Evolutionary conservation across 2,113 vertebrate genomes (phyloP), one percentile per base, ranked within the genome.

Genomic region (Trogon melanurus): DNA sequence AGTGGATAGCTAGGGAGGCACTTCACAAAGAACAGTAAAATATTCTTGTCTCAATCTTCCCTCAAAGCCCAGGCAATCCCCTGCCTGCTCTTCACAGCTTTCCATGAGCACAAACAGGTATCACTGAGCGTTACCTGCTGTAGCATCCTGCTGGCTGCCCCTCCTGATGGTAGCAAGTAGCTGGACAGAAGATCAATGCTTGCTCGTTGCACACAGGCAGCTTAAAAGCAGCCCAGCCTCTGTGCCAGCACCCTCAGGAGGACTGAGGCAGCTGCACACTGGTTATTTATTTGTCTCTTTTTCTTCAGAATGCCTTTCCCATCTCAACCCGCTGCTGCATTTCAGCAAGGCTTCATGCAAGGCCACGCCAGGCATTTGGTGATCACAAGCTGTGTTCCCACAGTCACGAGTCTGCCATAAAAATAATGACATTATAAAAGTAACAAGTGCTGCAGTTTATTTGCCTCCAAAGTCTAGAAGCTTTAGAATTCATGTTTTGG

Each of bases 101-200:
- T 22, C 50, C 65, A 41, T 47, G 74, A 94, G 67, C 78, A 78
- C 79, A 70, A 61, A 70, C 51, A 88, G 75, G 79, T 82, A 79
- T 10, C 53, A 18, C 29, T 2, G 22, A 88, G 71, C 0, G 0
- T 62, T 70, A 30, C 56, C 32, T 27, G 71, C 67, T 54, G 82
- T 74, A 94, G 91, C 84, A 19, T 74, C 65, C 91, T 61, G 72
- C 83, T 0, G 0, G 16, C 50, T 69, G 12, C 58, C 14, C 22
- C 45, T 89, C 66, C 38, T 70, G 79, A 92, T 83, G 79, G 92
- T 80, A 74, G 50, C 2, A 6, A 69, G 74, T 2, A 38, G 45
- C 38, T 47, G 75, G 88, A 90, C 74, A 76, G 74, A 81, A 95
- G 92, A 96, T 96, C 44, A 15, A 91, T 94, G 64, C 51, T 56